These are phyloP conservation scores for Platerodrilus igneus DNA, from an alignment of 2,888 invertebrate genomes.

Conservation along the genomic window DNA sequence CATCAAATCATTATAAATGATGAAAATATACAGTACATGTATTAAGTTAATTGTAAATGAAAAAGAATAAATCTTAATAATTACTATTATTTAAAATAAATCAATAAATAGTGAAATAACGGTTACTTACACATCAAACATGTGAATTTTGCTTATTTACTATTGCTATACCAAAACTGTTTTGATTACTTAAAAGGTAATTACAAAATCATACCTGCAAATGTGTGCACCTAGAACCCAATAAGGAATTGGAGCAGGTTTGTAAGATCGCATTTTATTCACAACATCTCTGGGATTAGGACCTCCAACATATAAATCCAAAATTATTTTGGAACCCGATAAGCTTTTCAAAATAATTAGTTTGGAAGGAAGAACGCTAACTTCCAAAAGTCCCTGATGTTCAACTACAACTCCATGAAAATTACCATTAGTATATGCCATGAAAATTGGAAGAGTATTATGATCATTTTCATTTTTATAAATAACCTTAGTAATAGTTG, in stretches of 20 bases:
- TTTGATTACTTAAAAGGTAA: too few species aligned
- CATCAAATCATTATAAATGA: too few species aligned
- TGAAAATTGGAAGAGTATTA: constrained; percentile 52
- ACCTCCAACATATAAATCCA: constrained; percentile 52
- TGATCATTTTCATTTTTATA: constrained; percentile 50
- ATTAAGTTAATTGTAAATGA: too few species aligned
- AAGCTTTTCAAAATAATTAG: constrained; percentile 56
- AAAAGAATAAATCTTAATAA: too few species aligned
- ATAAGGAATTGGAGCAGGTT: constrained; percentile 37
- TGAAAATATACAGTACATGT: too few species aligned
- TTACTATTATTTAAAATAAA: too few species aligned
- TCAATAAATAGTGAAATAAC: too few species aligned
- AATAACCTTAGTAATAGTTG: constrained; percentile 42
- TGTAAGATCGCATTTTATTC: constrained; percentile 26
- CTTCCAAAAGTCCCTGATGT: constrained; percentile 53
- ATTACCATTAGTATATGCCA: constrained; percentile 50
- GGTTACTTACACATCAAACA: too few species aligned
- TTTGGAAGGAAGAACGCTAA: constrained; percentile 52
- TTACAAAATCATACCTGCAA: constrained; percentile 40
- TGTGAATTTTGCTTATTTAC: too few species aligned
- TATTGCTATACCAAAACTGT: too few species aligned
- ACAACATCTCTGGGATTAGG: constrained; percentile 52
- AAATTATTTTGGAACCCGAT: constrained; percentile 42
- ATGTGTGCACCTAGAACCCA: constrained; percentile 50
- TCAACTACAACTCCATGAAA: constrained; percentile 57